Conservation (phyloP, 2,113 vertebrate genomes). For the Lucifuga dentata region DNA sequence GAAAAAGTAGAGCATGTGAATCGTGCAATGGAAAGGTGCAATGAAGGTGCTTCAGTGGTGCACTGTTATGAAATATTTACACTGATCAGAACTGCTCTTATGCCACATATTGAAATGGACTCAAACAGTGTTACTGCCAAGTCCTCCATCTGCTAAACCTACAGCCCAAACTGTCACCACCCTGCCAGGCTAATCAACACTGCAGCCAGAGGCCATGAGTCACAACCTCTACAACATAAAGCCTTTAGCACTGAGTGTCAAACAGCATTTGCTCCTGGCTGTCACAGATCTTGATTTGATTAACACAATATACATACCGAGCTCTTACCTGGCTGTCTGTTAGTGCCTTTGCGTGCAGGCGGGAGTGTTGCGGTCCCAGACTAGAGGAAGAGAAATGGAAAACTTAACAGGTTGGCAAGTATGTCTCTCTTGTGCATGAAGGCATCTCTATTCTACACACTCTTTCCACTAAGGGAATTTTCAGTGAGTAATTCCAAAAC, state of each 20-base stretch:
- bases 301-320: not conserved
- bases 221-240: slow-evolving; percentile 6
- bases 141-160: slow-evolving; percentile 23
- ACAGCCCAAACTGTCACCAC: slow-evolving; percentile 13
- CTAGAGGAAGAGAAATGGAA: slow-evolving; percentile 56
- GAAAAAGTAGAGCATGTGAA: no score
- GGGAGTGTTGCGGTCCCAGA: slow-evolving; percentile 53
- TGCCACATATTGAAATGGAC: slow-evolving; percentile 3
- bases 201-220: slow-evolving; percentile 29
- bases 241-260: not conserved
- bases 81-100: slow-evolving; percentile 10
- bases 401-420: slow-evolving; percentile 38
- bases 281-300: not conserved
- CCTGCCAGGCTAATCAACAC: slow-evolving; percentile 35
- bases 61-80: not conserved
- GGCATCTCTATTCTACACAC: slow-evolving; percentile 21
- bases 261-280: not conserved
- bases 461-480: slow-evolving; percentile 68
- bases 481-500: slow-evolving; percentile 62
- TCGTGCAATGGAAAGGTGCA: no score
- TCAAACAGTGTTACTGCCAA: not conserved
- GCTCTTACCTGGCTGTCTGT: slow-evolving; percentile 73
- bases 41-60: not conserved
- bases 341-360: slow-evolving; percentile 59
- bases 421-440: slow-evolving; percentile 13